A percentile compares a stretch with the other conserved stretches of the same genome.
phyloP scores from a whole-genome alignment of 2,113 vertebrate genomes.

The Megaceryle maxima region DNA sequence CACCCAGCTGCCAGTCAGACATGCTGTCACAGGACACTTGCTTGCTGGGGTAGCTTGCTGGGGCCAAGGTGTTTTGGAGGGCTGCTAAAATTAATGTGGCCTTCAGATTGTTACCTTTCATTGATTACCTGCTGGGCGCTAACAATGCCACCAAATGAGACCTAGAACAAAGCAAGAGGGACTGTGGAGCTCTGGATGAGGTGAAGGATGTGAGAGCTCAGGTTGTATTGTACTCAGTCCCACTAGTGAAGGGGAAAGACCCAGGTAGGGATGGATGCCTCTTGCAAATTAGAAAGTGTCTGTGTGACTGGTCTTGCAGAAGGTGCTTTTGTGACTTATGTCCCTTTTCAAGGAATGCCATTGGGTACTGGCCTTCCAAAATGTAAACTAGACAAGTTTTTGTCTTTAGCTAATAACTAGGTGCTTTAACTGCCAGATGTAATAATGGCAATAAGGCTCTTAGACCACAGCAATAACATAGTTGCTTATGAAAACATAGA shows the following conservation, averaged over 20 bases:
- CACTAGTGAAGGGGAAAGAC: background rate
- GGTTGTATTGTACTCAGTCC: background rate
- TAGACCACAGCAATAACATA: background rate
- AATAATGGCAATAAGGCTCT: background rate
- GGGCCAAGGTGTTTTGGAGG: background rate
- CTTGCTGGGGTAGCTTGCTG: background rate
- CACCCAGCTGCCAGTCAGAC: background rate
- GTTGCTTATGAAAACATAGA: slow-evolving; percentile 22
- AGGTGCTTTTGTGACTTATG: background rate
- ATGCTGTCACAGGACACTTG: background rate
- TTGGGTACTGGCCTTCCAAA: background rate
- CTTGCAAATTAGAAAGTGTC: background rate
- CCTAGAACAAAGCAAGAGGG: background rate
- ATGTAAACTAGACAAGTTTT: background rate
- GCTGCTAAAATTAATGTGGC: background rate
- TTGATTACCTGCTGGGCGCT: background rate
- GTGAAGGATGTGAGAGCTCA: background rate
- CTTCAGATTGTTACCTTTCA: background rate
- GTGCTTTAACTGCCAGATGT: background rate
- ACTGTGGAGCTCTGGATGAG: background rate
- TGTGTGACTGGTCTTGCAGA: background rate
- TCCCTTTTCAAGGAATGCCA: background rate
- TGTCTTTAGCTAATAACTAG: background rate
- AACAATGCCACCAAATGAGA: accelerated
- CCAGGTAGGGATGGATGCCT: background rate